Percentiles rank a stretch among this genome's conserved stretches.
These are phyloP conservation scores for Oryzias woworae DNA, from an alignment of 2,113 vertebrate species.

Conservation along the genomic window DNA sequence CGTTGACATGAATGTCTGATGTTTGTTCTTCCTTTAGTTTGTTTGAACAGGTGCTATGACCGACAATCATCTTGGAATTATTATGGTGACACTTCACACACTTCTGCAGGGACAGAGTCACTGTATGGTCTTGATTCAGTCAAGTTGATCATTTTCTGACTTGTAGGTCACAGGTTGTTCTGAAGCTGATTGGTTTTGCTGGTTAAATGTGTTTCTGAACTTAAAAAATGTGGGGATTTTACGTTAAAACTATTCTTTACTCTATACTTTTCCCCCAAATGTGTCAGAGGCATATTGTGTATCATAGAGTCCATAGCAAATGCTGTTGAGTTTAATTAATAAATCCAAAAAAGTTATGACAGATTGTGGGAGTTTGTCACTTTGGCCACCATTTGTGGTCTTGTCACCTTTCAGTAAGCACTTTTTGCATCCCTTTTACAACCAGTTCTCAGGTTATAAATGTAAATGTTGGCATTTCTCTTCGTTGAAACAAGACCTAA, in stretches of 20 bases:
- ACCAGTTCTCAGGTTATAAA: too few species aligned
- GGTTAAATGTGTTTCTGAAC: not conserved
- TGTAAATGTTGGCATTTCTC: too few species aligned
- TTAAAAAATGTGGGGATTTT: not conserved
- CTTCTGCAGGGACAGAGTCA: conserved; percentile 6
- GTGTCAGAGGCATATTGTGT: too few species aligned
- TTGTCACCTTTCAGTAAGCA: too few species aligned
- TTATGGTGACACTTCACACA: conserved; percentile 51
- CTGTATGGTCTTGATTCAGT: conserved; percentile 34
- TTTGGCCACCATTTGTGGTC: too few species aligned
- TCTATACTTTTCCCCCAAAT: too few species aligned
- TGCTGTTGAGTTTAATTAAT: too few species aligned
- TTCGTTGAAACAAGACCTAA: conserved; percentile 7
- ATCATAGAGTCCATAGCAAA: too few species aligned
- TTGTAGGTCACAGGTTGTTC: not conserved
- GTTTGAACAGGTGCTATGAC: conserved; percentile 9
- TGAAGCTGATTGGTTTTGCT: not conserved
- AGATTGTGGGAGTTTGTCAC: too few species aligned
- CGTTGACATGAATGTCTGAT: not conserved
- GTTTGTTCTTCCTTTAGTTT: conserved; percentile 10
- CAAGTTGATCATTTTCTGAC: conserved; percentile 27
- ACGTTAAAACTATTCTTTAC: too few species aligned
- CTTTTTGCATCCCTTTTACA: too few species aligned
- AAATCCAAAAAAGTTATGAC: too few species aligned
- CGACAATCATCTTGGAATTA: conserved; percentile 26